phyloP scores from a whole-genome alignment of 2,113 vertebrate species.

The Corythornis madagascariensis region DNA sequence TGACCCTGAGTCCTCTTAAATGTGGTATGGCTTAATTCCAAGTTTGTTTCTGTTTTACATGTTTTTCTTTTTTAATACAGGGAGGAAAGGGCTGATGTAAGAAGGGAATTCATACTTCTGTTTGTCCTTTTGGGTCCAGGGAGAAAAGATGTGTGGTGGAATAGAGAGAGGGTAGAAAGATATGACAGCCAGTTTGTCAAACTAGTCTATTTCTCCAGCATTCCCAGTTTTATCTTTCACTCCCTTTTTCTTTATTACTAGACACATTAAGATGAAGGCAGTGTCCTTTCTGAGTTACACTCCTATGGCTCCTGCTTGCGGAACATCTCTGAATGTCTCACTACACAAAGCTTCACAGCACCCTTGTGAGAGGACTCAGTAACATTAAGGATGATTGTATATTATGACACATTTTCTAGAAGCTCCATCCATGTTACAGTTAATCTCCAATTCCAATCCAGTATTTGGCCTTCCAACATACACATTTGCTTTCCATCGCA shows the following conservation, averaged over 20 bases:
- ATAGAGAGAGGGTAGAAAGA: not conserved
- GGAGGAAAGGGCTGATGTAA: not conserved
- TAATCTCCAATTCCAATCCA: conserved; percentile 31
- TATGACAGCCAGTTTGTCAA: not conserved
- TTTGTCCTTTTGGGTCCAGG: not conserved
- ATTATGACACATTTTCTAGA: conserved; percentile 6
- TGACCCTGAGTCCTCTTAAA: not conserved
- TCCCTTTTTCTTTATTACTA: not conserved
- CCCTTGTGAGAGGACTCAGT: conserved; percentile 4
- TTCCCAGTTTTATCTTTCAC: not conserved
- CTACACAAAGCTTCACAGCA: not conserved
- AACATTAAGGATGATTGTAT: not conserved
- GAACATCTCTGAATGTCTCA: not conserved
- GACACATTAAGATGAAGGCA: not conserved
- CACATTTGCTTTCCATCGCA: conserved; percentile 49
- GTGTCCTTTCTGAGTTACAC: not conserved
- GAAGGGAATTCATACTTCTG: not conserved
- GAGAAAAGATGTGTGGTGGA: not conserved
- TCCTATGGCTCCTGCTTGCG: not conserved
- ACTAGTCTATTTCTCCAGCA: not conserved
- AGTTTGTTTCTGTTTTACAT: not conserved
- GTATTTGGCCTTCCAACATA: conserved; percentile 49
- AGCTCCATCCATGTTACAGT: conserved; percentile 16
- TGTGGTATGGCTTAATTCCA: not conserved
- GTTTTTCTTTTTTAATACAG: not conserved